Percentiles rank a stretch among this genome's conserved stretches.
Conservation (phyloP, 2,113 vertebrate species). For the Dromaius novaehollandiae region DNA sequence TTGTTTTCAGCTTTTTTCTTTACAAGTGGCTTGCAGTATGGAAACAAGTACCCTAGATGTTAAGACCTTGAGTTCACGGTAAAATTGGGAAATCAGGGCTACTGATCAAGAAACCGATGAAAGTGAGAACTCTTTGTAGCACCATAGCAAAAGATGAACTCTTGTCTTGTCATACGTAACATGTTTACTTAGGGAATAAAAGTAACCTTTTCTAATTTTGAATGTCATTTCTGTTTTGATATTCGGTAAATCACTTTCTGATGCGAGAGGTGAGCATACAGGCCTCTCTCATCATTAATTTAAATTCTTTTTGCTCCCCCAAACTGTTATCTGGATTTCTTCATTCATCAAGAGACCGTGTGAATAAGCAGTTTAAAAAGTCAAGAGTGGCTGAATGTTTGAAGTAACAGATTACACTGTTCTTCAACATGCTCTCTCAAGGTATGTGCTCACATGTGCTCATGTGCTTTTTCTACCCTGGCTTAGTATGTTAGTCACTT, state of each 20-base stretch:
- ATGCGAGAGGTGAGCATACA: not conserved
- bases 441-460: not conserved
- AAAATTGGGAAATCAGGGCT: not conserved
- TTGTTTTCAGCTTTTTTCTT: not conserved
- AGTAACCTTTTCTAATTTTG: not conserved
- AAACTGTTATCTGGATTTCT: not conserved
- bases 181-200: not conserved
- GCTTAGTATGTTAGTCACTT: no score
- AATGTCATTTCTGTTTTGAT: not conserved
- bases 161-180: not conserved
- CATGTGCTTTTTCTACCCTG: not conserved
- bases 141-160: not conserved
- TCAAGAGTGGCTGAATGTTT: not conserved
- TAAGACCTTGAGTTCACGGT: not conserved
- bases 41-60: constrained; percentile 29
- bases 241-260: not conserved
- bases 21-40: not conserved
- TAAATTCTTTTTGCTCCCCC: not conserved
- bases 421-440: not conserved
- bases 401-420: not conserved
- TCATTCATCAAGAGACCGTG: not conserved
- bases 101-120: constrained; percentile 25
- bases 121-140: not conserved
- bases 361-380: not conserved
- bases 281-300: not conserved